Evolutionary conservation across 2,888 invertebrate genomes (phyloP).

Genomic region (Galeopsomyia nigrocyanea): DNA sequence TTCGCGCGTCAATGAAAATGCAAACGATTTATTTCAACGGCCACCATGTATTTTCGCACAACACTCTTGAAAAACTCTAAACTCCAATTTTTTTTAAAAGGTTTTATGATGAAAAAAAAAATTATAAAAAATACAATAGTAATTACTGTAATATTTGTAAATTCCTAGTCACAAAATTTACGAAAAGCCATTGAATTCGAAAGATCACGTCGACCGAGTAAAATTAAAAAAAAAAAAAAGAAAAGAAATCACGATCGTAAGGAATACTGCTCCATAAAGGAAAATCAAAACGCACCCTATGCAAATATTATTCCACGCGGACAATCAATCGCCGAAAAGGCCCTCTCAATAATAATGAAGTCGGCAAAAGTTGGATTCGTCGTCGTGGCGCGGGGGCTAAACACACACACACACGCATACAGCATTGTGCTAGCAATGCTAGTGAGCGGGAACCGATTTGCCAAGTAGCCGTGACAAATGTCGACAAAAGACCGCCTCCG

Average conservation of each 20-base stretch:
- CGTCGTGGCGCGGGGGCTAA: not conserved
- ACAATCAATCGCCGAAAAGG: conserved; percentile 30
- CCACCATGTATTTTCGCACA: no score
- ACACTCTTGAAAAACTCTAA: no score
- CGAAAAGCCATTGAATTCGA: no score
- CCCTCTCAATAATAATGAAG: conserved; percentile 26
- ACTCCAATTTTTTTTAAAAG: no score
- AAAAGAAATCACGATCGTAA: no score
- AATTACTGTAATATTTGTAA: no score
- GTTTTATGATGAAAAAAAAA: no score
- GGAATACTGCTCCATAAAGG: not conserved
- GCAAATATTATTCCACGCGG: conserved; percentile 39
- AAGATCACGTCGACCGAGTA: no score
- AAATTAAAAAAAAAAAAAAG: no score
- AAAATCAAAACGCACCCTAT: conserved; percentile 34
- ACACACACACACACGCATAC: not conserved
- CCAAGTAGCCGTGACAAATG: conserved; percentile 51
- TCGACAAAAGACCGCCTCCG: conserved; percentile 52
- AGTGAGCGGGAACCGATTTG: conserved; percentile 46
- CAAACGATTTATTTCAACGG: conserved; percentile 3
- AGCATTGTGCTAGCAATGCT: conserved; percentile 3
- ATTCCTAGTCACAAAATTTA: no score
- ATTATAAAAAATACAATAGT: no score
- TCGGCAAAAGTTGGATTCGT: conserved; percentile 20
- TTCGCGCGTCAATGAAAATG: conserved; percentile 7